phyloP scores from a whole-genome alignment of 2,888 invertebrate species.

The Ennomos fuscantarius region DNA sequence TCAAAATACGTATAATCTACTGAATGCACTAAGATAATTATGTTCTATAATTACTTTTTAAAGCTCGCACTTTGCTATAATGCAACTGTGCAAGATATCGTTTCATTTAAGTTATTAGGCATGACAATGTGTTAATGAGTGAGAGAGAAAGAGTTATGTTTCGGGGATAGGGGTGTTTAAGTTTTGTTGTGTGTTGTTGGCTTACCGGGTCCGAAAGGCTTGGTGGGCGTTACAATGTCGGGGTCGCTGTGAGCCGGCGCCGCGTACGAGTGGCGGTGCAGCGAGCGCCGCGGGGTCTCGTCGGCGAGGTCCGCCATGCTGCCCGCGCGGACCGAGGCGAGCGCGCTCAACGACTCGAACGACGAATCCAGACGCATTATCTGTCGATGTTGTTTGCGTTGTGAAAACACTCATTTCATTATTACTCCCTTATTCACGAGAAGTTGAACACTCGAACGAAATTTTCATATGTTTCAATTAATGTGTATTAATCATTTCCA shows the following conservation, averaged over 20 bases:
- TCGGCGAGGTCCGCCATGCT: slow-evolving; percentile 93
- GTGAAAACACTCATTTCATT: neutral
- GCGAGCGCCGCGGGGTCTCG: slow-evolving; percentile 76
- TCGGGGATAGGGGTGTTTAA: slow-evolving; percentile 28
- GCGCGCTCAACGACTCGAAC: slow-evolving; percentile 90
- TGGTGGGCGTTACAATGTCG: slow-evolving; percentile 86
- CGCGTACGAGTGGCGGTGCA: slow-evolving; percentile 84
- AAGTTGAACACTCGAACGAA: no score
- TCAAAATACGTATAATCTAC: slow-evolving; percentile 56
- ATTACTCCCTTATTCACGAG: no score
- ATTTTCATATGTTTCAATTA: no score
- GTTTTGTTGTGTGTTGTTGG: slow-evolving; percentile 3
- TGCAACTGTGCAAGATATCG: slow-evolving; percentile 52
- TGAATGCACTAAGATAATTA: slow-evolving; percentile 61
- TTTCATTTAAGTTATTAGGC: slow-evolving; percentile 43
- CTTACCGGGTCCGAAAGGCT: slow-evolving; percentile 94
- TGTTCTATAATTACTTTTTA: slow-evolving; percentile 28
- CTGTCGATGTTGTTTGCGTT: slow-evolving; percentile 66
- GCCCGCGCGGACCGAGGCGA: slow-evolving; percentile 89
- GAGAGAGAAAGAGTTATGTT: slow-evolving; percentile 44
- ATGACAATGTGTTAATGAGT: slow-evolving; percentile 55
- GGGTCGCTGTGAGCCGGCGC: slow-evolving; percentile 80
- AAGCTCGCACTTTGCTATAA: slow-evolving; percentile 41
- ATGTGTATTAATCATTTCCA: no score
- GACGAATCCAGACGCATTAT: slow-evolving; percentile 93